Evolutionary conservation across 1,140 invertebrate species (phyloP).

Genomic region (Lepidurus arcticus): DNA sequence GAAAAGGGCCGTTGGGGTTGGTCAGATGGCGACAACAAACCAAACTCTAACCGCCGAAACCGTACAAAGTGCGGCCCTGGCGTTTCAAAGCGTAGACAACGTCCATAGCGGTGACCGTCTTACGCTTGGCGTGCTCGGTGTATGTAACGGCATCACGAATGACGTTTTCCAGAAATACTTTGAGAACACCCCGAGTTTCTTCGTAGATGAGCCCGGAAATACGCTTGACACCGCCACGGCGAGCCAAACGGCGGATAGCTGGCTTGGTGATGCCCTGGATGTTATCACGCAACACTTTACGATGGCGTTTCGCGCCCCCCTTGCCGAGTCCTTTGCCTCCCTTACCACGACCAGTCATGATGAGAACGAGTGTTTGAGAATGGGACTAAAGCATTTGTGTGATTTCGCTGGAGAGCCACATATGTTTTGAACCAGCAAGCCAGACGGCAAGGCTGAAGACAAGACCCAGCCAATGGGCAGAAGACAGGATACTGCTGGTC

Average conservation of each 20-base stretch:
- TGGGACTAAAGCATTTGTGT: neutral
- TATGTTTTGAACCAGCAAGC: neutral
- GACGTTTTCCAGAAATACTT: too few relatives aligned
- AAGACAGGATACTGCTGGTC: neutral
- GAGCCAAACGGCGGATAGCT: too few relatives aligned
- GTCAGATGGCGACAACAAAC: neutral
- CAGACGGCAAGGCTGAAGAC: too few relatives aligned
- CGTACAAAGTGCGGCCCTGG: slow-evolving; percentile 64
- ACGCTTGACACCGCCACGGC: too few relatives aligned
- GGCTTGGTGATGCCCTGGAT: too few relatives aligned
- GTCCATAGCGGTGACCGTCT: slow-evolving; percentile 55
- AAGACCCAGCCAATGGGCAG: too few relatives aligned
- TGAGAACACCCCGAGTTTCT: too few relatives aligned
- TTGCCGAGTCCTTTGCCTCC: slow-evolving; percentile 49
- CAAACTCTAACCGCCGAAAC: slow-evolving; percentile 52
- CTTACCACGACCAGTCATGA: slow-evolving; percentile 46
- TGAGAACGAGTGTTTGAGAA: neutral
- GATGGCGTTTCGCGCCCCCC: slow-evolving; percentile 45
- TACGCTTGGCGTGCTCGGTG: too few relatives aligned
- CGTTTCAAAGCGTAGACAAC: slow-evolving; percentile 80
- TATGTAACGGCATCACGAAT: too few relatives aligned
- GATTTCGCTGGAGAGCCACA: neutral
- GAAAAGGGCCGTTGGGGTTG: slow-evolving; percentile 43
- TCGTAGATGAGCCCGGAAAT: too few relatives aligned
- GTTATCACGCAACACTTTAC: too few relatives aligned